A percentile compares a stretch with the other conserved stretches of the same genome.
phyloP scores from a whole-genome alignment of 2,888 invertebrate species.

The Epinotia demarniana region DNA sequence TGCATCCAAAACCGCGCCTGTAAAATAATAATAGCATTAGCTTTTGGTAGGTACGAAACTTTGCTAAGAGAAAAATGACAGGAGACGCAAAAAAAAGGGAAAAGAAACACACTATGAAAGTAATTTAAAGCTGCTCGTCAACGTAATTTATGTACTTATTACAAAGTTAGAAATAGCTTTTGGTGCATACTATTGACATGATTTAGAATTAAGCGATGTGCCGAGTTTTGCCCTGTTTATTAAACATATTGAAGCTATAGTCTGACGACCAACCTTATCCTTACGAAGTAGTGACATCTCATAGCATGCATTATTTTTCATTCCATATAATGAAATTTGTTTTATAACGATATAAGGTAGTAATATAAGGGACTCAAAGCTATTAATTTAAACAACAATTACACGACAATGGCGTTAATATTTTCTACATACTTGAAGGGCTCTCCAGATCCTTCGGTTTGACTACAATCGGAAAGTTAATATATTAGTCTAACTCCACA shows the following conservation, averaged over 20 bases:
- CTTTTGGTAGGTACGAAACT: conserved; percentile 9
- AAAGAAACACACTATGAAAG: conserved; percentile 4
- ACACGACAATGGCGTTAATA: conserved; percentile 38
- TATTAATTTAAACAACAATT: conserved; percentile 9
- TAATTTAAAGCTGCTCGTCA: conserved; percentile 27
- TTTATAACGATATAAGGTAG: neutral
- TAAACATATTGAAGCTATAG: neutral
- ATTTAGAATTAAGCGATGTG: conserved; percentile 1
- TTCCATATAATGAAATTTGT: neutral
- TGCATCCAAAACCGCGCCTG: conserved; percentile 98
- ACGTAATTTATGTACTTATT: neutral
- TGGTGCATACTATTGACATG: neutral
- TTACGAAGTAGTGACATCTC: neutral
- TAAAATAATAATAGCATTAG: conserved; percentile 56
- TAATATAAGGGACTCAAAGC: conserved; percentile 28
- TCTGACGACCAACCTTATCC: conserved; percentile 22
- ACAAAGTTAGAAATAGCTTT: neutral
- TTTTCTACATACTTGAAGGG: conserved; percentile 88
- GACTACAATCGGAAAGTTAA: conserved; percentile 80
- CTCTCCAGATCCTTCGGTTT: conserved; percentile 91
- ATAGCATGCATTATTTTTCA: conserved; percentile 33
- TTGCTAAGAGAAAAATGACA: conserved; percentile 60
- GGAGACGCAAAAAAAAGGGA: conserved; percentile 50
- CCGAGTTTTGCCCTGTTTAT: neutral
- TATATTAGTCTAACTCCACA: conserved; percentile 51